Base-by-base conservation (phyloP, 2,797 vertebrate species). In the Ctenosaura bakeri region DNA sequence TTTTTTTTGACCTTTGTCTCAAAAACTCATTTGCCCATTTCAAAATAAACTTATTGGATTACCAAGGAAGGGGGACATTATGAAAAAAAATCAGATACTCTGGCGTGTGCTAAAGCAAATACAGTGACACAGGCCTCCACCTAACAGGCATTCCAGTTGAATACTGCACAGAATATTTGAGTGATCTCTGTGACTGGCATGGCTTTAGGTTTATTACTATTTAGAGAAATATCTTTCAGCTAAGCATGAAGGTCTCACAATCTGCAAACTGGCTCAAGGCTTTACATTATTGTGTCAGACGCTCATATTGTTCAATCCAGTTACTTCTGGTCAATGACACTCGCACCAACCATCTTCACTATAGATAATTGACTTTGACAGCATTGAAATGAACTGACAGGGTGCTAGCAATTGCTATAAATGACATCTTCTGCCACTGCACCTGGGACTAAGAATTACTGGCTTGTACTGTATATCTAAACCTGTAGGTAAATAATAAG, bases 321-420 rank as follows among this genome's bases (percentile, higher is more conserved):
- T 91, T 94, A 88, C 86, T 94, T 95, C 89, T 94, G 88, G 89
- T 92, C 92, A 95, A 89, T 83, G 89, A 82, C 90, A 93, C 88
- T 90, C 94, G 88, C 79, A 92, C 66, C 83, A 90, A 91, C 62
- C 22, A 69, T 91, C 90, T 91, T 91, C 82, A 69, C 82, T 93
- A 29, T n/a, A 93, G 42, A 90, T 95, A 95, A 96, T 93, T 93
- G 91, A 92, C 87, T 96, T 88, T 94, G 96, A 94, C 91, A 94
- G 84, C 77, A 94, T 74, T 93, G 91, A 95, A 95, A 95, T 92
- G 84, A 94, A 94, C 88, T 91, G 91, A 93, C 87, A 94, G 86
- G 64, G 88, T 93, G n/a, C 24, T 91, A 92, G 82, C 81, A 92
- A 86, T 88, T 52, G 88, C 83, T 91, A 84, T 85, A 91, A 93